Evolutionary conservation across 2,888 invertebrate genomes (phyloP).

Genomic region (Ichneumoninae sp.): DNA sequence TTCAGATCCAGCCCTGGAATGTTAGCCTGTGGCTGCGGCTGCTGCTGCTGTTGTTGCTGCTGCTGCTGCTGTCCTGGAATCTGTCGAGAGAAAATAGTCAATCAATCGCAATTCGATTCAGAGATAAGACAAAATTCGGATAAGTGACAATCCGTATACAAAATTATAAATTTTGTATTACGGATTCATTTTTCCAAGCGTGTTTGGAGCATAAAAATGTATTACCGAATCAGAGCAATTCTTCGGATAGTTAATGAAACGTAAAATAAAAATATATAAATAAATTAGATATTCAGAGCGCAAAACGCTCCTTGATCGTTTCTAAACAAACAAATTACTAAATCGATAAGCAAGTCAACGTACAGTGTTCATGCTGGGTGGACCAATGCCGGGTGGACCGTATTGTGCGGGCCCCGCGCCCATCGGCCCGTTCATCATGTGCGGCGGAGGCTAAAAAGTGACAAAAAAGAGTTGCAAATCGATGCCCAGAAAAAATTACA

Average conservation of each 20-base stretch:
- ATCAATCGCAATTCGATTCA: neutral
- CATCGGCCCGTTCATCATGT: conserved; percentile 84
- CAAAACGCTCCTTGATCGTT: neutral
- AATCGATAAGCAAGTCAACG: conserved; percentile 50
- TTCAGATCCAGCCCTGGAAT: conserved; percentile 85
- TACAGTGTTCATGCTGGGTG: conserved; percentile 83
- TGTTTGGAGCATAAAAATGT: too few relatives aligned
- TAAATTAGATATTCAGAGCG: neutral
- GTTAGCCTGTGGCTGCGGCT: conserved; percentile 83
- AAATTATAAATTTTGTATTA: neutral
- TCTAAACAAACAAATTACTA: neutral
- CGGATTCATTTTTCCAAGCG: too few relatives aligned
- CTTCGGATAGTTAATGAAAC: too few relatives aligned
- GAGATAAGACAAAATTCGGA: neutral
- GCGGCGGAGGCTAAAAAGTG: conserved; percentile 80
- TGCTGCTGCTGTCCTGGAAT: conserved; percentile 77
- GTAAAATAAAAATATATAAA: neutral
- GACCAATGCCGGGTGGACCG: conserved; percentile 87
- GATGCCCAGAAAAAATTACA: neutral
- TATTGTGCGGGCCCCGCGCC: conserved; percentile 82
- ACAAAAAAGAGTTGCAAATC: conserved; percentile 11
- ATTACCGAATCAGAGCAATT: too few relatives aligned
- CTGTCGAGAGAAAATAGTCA: conserved; percentile 56
- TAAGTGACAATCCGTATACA: neutral
- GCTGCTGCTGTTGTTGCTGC: conserved; percentile 78